Conservation (phyloP, 2,113 vertebrate species). For the Pseudorectes ferrugineus region DNA sequence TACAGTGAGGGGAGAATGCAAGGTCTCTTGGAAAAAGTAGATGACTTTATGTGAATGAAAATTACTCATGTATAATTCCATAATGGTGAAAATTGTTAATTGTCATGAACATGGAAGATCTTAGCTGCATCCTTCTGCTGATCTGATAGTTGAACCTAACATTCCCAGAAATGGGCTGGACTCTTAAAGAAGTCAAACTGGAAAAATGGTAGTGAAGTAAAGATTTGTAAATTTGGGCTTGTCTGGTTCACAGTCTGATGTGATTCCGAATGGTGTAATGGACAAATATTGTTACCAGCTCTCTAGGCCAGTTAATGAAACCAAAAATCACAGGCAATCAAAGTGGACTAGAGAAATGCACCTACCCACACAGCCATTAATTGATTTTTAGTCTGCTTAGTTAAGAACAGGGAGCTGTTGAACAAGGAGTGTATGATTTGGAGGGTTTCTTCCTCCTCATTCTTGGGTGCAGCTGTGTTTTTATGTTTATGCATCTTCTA, state of each 20-base stretch:
- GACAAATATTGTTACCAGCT: not conserved
- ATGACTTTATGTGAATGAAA: not conserved
- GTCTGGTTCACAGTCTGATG: not conserved
- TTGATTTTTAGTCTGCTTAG: not conserved
- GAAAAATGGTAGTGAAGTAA: not conserved
- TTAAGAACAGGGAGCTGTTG: not conserved
- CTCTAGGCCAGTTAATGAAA: not conserved
- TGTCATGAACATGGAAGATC: not conserved
- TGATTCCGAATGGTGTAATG: accelerated
- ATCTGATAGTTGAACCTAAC: not conserved
- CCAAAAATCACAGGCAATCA: not conserved
- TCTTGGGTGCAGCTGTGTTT: not conserved
- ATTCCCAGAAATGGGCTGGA: not conserved
- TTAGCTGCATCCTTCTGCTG: not conserved
- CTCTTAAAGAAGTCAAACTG: not conserved
- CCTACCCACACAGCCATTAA: not conserved
- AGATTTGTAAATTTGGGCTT: not conserved
- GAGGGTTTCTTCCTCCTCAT: not conserved
- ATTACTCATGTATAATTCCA: not conserved
- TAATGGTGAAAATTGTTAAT: not conserved
- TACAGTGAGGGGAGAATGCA: not conserved
- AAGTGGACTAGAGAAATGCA: not conserved
- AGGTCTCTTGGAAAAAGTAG: not conserved
- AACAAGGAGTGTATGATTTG: not conserved
- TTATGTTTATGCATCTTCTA: not conserved